Conservation (phyloP, 2,113 vertebrate species). For the Myrmecobius fasciatus region DNA sequence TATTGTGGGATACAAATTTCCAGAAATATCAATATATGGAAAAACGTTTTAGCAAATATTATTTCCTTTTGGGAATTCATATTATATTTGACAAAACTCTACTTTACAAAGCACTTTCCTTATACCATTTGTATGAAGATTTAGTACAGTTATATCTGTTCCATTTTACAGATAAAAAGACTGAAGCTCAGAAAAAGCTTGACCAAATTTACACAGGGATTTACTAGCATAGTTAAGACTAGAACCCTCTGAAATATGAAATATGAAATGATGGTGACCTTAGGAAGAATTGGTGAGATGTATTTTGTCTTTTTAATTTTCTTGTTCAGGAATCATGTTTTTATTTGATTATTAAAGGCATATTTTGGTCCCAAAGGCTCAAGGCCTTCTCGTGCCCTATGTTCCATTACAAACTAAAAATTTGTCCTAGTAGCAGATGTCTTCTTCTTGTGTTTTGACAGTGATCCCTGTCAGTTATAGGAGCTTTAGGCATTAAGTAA, state of each 20-base stretch:
- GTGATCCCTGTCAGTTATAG: neutral
- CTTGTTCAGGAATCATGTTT: neutral
- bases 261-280: neutral
- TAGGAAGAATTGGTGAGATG: neutral
- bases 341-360: neutral
- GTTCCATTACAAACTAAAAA: neutral
- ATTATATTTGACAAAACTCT: slow-evolving; percentile 14
- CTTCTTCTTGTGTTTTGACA: neutral
- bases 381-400: neutral
- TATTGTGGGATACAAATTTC: neutral
- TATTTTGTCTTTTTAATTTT: neutral
- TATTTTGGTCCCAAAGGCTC: neutral
- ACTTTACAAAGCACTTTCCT: neutral
- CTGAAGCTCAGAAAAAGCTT: neutral
- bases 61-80: slow-evolving; percentile 36
- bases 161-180: neutral
- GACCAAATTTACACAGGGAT: neutral
- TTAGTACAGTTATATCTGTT: neutral
- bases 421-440: neutral
- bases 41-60: slow-evolving; percentile 18
- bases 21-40: slow-evolving; percentile 7
- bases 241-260: neutral
- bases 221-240: neutral
- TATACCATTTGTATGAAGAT: neutral
- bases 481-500: neutral